phyloP scores from a whole-genome alignment of 2,113 vertebrate genomes.

The Pachyramphus minor region DNA sequence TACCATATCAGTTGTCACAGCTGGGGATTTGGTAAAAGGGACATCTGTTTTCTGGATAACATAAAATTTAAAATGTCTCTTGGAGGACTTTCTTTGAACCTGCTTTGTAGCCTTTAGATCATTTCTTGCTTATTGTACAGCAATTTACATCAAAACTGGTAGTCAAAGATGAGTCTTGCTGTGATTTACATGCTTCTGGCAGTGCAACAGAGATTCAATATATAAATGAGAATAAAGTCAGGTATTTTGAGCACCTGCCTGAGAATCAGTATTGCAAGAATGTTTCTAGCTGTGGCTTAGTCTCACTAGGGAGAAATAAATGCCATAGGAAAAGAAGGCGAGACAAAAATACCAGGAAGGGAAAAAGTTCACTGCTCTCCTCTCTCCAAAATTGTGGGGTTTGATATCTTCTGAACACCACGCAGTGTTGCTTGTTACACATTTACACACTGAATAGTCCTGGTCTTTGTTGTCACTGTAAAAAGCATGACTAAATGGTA shows the following conservation, averaged over 20 bases:
- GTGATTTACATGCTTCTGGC: slow-evolving; percentile 5
- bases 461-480: not conserved
- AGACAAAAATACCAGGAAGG: not conserved
- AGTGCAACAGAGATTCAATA: not conserved
- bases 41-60: not conserved
- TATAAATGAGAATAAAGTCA: not conserved
- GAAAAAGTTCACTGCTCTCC: not conserved
- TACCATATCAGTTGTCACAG: not conserved
- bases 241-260: not conserved
- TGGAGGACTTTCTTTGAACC: not conserved
- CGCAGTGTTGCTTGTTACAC: not conserved
- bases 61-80: not conserved
- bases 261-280: not conserved
- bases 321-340: not conserved
- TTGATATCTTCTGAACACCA: not conserved
- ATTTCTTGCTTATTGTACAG: not conserved
- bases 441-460: not conserved
- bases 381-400: not conserved
- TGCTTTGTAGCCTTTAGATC: not conserved
- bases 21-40: not conserved
- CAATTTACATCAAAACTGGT: not conserved
- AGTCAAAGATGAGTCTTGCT: not conserved
- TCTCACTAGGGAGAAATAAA: not conserved
- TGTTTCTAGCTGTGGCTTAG: not conserved
- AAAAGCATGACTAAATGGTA: not conserved